Evolutionary conservation across 2,888 invertebrate species (phyloP).

Genomic region (Ferdinandea cuprea): DNA sequence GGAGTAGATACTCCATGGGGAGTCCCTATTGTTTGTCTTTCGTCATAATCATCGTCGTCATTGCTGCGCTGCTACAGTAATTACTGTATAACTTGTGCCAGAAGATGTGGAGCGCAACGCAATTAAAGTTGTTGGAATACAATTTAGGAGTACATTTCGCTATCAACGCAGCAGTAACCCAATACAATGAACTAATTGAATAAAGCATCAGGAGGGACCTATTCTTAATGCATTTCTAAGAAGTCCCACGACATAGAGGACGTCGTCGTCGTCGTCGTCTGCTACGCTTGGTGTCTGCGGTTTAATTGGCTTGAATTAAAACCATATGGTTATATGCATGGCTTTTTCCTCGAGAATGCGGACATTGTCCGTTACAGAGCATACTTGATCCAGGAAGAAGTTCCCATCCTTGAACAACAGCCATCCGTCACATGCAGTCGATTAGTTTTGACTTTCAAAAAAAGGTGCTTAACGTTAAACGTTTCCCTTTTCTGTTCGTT

Average conservation of each 20-base stretch:
- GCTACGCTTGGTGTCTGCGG: conserved; percentile 31
- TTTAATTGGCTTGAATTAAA: conserved; percentile 68
- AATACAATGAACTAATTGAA: conserved; percentile 56
- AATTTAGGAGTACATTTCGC: conserved; percentile 10
- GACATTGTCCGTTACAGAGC: background rate
- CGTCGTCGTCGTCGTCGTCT: conserved; percentile 9
- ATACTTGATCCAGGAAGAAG: conserved; percentile 31
- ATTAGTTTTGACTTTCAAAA: conserved; percentile 52
- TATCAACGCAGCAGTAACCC: conserved; percentile 5
- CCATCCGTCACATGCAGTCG: conserved; percentile 30
- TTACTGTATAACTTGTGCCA: conserved; percentile 44
- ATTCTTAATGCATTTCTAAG: conserved; percentile 15
- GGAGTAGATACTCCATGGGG: conserved; percentile 28
- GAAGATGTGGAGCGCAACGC: conserved; percentile 30
- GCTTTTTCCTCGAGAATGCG: conserved; percentile 43
- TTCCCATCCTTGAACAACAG: conserved; percentile 1
- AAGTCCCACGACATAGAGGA: conserved; percentile 23
- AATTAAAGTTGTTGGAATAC: conserved; percentile 55
- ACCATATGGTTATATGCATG: conserved; percentile 60
- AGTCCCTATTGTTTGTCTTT: conserved; percentile 59
- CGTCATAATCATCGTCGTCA: conserved; percentile 19
- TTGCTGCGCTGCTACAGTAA: conserved; percentile 29
- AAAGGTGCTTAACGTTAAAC: conserved; percentile 50
- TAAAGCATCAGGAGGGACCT: conserved; percentile 37
- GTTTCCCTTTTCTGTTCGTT: too few species aligned